phyloP scores from a whole-genome alignment of 2,113 vertebrate species.

The Tricholaema leucomelas region DNA sequence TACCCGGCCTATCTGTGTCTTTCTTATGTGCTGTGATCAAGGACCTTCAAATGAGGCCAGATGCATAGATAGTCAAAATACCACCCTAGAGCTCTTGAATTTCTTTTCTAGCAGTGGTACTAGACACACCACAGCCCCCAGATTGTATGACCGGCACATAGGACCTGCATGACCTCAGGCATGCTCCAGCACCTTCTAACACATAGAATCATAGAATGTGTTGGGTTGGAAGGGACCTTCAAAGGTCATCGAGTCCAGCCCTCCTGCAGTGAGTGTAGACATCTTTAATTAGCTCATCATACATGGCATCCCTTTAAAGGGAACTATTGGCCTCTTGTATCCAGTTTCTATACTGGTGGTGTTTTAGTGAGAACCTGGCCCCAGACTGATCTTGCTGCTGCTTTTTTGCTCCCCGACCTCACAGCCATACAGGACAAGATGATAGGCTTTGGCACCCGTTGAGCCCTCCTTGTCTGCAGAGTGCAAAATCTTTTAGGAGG shows the following conservation, averaged over 20 bases:
- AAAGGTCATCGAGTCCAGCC: too few relatives aligned
- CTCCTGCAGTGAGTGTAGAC: too few relatives aligned
- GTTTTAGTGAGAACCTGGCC: neutral
- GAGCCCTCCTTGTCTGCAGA: neutral
- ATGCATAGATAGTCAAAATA: neutral
- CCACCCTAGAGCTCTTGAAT: neutral
- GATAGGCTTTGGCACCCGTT: neutral
- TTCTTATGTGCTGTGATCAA: neutral
- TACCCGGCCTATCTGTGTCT: neutral
- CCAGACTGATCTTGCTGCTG: neutral
- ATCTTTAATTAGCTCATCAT: too few relatives aligned
- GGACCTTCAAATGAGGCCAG: neutral
- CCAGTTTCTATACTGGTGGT: neutral
- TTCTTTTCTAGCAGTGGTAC: neutral
- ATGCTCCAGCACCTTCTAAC: neutral
- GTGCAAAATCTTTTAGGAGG: neutral
- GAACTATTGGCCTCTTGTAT: neutral
- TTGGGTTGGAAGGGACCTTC: too few relatives aligned
- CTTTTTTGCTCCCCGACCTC: neutral
- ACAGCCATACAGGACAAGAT: neutral
- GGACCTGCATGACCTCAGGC: neutral
- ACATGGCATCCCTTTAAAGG: neutral
- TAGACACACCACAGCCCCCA: neutral
- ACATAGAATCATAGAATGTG: too few relatives aligned
- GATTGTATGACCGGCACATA: neutral